Evolutionary conservation across 2,888 invertebrate species (phyloP).

Genomic region (Apotomis capreana): DNA sequence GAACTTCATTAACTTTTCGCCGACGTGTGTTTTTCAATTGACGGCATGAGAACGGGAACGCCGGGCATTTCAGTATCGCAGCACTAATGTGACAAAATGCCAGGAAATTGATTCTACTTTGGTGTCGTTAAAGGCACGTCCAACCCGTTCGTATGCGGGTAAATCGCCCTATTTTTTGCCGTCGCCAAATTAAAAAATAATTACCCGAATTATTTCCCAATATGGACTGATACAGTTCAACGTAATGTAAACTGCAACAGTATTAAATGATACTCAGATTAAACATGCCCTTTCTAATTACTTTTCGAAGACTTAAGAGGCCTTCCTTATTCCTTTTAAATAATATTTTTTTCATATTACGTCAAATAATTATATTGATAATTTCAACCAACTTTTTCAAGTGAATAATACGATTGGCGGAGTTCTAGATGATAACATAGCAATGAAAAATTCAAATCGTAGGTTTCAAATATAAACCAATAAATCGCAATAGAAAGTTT

Average conservation of each 20-base stretch:
- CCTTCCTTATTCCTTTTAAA: too few species aligned
- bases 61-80: constrained; percentile 63
- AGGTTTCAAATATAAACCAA: too few species aligned
- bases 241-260: constrained; percentile 7
- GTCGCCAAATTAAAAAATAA: constrained; percentile 34
- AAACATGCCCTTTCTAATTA: not conserved
- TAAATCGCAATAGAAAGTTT: too few species aligned
- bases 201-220: constrained; percentile 28
- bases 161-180: constrained; percentile 30
- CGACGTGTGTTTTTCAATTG: constrained; percentile 67
- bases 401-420: too few species aligned
- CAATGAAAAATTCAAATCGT: too few species aligned
- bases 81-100: constrained; percentile 65
- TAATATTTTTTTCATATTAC: too few species aligned
- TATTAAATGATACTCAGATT: constrained; percentile 1
- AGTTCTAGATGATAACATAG: too few species aligned
- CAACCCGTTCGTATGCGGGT: constrained; percentile 30
- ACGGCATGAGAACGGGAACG: constrained; percentile 64
- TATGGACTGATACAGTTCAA: constrained; percentile 19
- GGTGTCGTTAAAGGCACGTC: constrained; percentile 36
- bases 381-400: too few species aligned
- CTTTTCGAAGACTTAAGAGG: too few species aligned
- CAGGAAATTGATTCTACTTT: constrained; percentile 60
- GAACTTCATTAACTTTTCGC: constrained; percentile 75
- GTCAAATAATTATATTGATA: too few species aligned